Conservation (phyloP, 2,888 invertebrate genomes). For the Drosophila neotestacea region DNA sequence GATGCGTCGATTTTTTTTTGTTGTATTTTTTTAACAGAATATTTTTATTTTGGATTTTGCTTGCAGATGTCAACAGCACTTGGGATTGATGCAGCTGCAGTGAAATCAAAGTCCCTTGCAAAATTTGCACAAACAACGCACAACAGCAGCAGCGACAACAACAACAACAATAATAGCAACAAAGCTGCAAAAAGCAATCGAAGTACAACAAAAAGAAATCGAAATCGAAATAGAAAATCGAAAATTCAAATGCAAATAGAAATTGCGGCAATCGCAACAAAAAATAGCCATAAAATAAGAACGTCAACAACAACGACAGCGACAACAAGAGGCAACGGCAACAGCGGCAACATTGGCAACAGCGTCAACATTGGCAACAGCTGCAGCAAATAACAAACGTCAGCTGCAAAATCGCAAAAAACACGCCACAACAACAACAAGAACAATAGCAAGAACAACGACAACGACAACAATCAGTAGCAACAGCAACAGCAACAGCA, state of each 20-base stretch:
- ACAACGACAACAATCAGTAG: constrained; percentile 12
- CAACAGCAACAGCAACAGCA: constrained; percentile 27
- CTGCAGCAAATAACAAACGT: constrained; percentile 61
- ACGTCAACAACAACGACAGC: constrained; percentile 24
- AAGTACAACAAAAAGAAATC: constrained; percentile 34
- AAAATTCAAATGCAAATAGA: constrained; percentile 69
- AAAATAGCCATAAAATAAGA: constrained; percentile 69
- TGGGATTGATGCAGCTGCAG: constrained; percentile 65
- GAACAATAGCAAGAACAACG: constrained; percentile 23
- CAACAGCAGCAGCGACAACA: constrained; percentile 21
- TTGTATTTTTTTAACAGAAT: constrained; percentile 23
- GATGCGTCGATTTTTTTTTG: constrained; percentile 42
- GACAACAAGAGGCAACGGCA: constrained; percentile 8
- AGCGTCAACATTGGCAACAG: constrained; percentile 36
- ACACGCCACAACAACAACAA: constrained; percentile 36
- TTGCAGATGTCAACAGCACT: constrained; percentile 77
- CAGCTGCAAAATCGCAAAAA: constrained; percentile 54
- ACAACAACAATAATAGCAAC: constrained; percentile 8
- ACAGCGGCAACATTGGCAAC: constrained; percentile 26
- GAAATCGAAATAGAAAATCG: constrained; percentile 59
- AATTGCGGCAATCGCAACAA: constrained; percentile 60
- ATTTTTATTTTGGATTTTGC: constrained; percentile 37
- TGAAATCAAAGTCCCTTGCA: constrained; percentile 72
- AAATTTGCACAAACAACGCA: constrained; percentile 72
- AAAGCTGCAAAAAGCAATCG: constrained; percentile 38